A percentile compares a stretch with the other conserved stretches of the same genome.
Conservation (phyloP, 2,113 vertebrate species). For the Etheostoma spectabile region DNA sequence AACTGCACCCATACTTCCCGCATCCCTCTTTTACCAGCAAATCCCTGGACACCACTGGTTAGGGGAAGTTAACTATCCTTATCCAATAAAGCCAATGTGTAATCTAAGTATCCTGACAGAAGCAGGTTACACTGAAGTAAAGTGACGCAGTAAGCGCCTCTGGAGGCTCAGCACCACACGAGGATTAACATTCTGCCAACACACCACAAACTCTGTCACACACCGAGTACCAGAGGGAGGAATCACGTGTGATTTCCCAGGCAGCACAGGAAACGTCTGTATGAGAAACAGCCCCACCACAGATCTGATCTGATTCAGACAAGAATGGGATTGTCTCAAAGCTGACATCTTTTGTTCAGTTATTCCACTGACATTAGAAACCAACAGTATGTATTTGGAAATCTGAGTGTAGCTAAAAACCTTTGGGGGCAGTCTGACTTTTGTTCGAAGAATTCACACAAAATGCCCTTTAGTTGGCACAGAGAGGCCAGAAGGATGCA, state of each 20-base stretch:
- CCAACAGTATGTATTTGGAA: background rate
- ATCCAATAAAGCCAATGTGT: constrained; percentile 6
- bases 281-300: background rate
- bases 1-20: background rate
- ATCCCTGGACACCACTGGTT: constrained; percentile 1
- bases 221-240: constrained; percentile 12
- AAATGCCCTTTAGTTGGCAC: background rate
- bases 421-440: background rate
- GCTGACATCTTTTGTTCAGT: constrained; percentile 2
- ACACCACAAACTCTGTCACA: constrained; percentile 34
- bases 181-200: constrained; percentile 51
- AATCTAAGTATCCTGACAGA: constrained; percentile 35
- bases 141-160: background rate
- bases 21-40: background rate
- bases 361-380: background rate
- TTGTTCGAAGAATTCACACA: background rate
- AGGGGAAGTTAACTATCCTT: background rate
- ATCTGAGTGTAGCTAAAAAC: background rate
- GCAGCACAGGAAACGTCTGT: background rate
- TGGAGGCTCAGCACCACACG: constrained; percentile 5
- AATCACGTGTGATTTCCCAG: constrained; percentile 48
- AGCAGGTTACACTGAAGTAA: background rate
- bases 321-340: background rate
- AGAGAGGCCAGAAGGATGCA: background rate
- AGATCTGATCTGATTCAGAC: constrained; percentile 15